These are phyloP conservation scores for Diogma glabrata DNA, from an alignment of 2,888 invertebrate genomes.

Conservation along the genomic window DNA sequence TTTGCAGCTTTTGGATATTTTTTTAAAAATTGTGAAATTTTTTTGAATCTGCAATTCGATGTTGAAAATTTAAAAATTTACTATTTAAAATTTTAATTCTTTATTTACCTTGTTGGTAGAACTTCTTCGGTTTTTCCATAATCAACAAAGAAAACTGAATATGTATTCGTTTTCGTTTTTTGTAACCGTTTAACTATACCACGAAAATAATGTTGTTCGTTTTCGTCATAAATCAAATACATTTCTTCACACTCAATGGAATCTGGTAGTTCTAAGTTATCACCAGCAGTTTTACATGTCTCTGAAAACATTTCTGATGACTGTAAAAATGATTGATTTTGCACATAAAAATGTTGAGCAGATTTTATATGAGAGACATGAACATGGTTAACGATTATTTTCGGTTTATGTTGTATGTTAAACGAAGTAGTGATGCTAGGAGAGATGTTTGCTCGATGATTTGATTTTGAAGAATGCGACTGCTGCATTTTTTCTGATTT, in stretches of 20 bases:
- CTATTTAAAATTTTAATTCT: neutral
- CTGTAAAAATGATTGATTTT: constrained; percentile 21
- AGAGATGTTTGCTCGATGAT: too few relatives aligned
- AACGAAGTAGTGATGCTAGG: too few relatives aligned
- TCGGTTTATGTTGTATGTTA: neutral
- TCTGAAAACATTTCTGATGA: neutral
- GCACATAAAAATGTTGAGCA: constrained; percentile 51
- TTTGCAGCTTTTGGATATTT: constrained; percentile 42
- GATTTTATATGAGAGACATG: constrained; percentile 46
- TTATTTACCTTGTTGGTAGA: constrained; percentile 37
- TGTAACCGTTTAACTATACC: constrained; percentile 28
- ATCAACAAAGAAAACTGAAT: constrained; percentile 38
- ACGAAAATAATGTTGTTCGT: constrained; percentile 54
- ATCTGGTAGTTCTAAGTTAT: constrained; percentile 19
- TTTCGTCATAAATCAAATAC: constrained; percentile 46
- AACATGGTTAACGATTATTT: constrained; percentile 29
- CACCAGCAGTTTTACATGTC: constrained; percentile 15
- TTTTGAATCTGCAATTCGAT: constrained; percentile 36
- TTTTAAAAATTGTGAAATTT: constrained; percentile 37
- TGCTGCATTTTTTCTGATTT: too few relatives aligned
- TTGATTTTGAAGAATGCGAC: too few relatives aligned
- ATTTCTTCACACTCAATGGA: constrained; percentile 40
- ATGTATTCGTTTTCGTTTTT: constrained; percentile 31
- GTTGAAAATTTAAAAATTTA: constrained; percentile 11
- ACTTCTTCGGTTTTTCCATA: constrained; percentile 45